Conservation (phyloP, 2,888 invertebrate species). For the Folsomia manolachei region DNA sequence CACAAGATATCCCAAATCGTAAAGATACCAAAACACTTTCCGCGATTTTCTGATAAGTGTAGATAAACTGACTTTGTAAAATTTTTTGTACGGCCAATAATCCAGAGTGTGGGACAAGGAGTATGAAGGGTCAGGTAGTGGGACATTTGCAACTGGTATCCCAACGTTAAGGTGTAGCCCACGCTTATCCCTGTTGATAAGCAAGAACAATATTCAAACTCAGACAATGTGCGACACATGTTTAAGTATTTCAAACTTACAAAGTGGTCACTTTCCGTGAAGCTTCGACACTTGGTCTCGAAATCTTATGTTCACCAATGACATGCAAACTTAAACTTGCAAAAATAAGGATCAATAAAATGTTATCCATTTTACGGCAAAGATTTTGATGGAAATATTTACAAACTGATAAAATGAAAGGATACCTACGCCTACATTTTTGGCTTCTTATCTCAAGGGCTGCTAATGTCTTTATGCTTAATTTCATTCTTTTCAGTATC, state of each 20-base stretch:
- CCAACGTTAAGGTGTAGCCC: neutral
- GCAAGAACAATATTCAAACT: too few species aligned
- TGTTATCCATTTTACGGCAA: neutral
- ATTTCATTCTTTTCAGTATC: too few species aligned
- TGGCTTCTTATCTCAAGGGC: too few species aligned
- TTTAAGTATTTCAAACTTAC: too few species aligned
- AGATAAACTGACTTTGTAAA: slow-evolving; percentile 22
- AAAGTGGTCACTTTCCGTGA: too few species aligned
- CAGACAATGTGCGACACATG: too few species aligned
- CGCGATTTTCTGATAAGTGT: slow-evolving; percentile 20
- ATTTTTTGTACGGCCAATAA: slow-evolving; percentile 33
- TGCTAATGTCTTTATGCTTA: too few species aligned
- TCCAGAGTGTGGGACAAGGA: slow-evolving; percentile 25
- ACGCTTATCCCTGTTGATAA: neutral
- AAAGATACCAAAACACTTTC: slow-evolving; percentile 27
- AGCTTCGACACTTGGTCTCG: too few species aligned
- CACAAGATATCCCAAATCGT: slow-evolving; percentile 23
- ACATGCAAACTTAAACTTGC: neutral
- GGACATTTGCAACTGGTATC: slow-evolving; percentile 4
- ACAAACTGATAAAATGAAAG: too few species aligned
- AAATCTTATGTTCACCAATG: too few species aligned
- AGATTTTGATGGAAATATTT: too few species aligned
- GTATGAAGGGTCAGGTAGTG: slow-evolving; percentile 26
- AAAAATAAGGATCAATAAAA: neutral
- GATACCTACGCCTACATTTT: too few species aligned